Conservation (phyloP, 2,888 invertebrate genomes). For the Smittia sp. region DNA sequence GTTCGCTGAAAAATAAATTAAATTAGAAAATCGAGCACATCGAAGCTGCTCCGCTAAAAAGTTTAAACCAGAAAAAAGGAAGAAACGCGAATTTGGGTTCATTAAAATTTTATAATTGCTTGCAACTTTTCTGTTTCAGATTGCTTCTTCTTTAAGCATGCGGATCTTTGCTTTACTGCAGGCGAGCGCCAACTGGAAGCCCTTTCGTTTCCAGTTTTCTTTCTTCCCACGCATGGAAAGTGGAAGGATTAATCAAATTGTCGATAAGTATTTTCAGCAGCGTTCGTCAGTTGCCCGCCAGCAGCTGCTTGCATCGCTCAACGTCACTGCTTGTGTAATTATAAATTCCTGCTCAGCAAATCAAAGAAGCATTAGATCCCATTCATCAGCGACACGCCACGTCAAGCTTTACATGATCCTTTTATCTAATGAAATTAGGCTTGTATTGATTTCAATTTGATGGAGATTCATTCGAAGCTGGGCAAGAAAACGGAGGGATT, state of each 20-base stretch:
- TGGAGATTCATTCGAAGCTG: not conserved
- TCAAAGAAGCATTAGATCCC: not conserved
- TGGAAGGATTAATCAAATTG: not conserved
- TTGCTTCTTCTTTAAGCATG: not conserved
- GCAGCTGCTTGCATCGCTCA: not conserved
- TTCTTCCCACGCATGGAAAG: not conserved
- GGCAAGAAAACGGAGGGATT: not conserved
- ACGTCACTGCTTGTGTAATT: no score
- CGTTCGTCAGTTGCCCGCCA: not conserved
- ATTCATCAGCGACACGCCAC: not conserved
- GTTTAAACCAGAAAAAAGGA: not conserved
- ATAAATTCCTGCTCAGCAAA: no score
- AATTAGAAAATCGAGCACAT: conserved; percentile 23
- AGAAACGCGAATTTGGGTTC: not conserved
- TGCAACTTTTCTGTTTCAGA: not conserved
- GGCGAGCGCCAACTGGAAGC: not conserved
- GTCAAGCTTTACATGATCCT: conserved; percentile 1
- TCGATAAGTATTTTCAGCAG: not conserved
- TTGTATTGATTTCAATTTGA: not conserved
- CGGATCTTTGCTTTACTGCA: not conserved
- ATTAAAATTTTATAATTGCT: conserved; percentile 35
- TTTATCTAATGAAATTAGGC: conserved; percentile 12
- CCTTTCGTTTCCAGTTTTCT: not conserved
- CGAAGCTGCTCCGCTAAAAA: not conserved
- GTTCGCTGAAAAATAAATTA: conserved; percentile 22